Evolutionary conservation across 92 coral and sea anemone genomes (phyloP), one percentile per base, ranked within the genome.

Genomic region (Muricea muricata): DNA sequence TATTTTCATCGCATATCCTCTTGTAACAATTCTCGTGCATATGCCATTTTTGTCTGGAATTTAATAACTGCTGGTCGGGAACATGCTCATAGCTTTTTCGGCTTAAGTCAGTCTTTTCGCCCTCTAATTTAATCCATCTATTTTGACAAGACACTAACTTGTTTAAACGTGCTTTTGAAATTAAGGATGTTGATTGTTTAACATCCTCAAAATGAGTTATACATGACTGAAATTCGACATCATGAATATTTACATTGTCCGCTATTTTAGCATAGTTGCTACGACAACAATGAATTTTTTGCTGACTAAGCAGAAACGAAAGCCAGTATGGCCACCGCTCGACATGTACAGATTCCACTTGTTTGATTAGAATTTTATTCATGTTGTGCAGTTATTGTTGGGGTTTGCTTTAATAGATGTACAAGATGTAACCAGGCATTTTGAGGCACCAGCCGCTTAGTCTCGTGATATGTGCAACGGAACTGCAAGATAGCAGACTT

Each of bases 11-110:
- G 18, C 70, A 63, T 13, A 63, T 63, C 14, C 37, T 35, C 70
- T 63, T 63, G 18, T 63, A 63, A 31, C 70, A 63, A 63, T 63
- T 28, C 30, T 63, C 40, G 39, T 63, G 70, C 70, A 63, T 63
- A 31, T 63, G 30, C 70, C 70, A 63, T 28, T 63, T 63, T 24
- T 63, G 14, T 32, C 21, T 28, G 1, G 70, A 18, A 37, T 9
- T 9, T 24, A 26, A 28, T 63, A 63, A 63, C 18, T 28, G 70
- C 70, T 63, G 15, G 39, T 63, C 70, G 28, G 70, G 31, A 63
- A 63, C 15, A 28, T 6, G 39, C 31, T 63, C 70, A 28, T 6
- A 18, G 31, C 39, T 31, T 31, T 31, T 63, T 32, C 70, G 9
- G 40, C 70, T 9, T 3, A 63, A 32, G 31, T 6, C 3, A 14